Percentiles rank a stretch among this genome's conserved stretches.
Evolutionary conservation across 2,888 invertebrate genomes (phyloP).

Genomic region (Caenorhabditis angaria): DNA sequence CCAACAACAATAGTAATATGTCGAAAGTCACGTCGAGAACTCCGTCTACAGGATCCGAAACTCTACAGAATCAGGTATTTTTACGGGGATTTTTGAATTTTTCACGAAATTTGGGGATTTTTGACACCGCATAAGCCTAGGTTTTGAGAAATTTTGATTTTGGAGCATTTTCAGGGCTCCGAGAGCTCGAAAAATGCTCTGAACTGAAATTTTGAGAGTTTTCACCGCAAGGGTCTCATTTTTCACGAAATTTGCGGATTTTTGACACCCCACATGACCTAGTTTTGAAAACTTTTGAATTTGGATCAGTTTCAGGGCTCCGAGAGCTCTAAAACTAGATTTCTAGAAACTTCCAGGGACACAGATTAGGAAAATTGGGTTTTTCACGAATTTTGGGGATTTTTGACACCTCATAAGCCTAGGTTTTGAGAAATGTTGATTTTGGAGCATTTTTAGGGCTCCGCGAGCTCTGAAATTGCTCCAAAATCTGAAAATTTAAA

Average conservation of each 20-base stretch:
- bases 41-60: constrained; percentile 48
- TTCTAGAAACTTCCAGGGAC: too few relatives aligned
- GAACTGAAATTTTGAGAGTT: too few relatives aligned
- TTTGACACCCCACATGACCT: not conserved
- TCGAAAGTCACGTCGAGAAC: constrained; percentile 40
- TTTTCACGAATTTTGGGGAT: not conserved
- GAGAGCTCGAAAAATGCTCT: too few relatives aligned
- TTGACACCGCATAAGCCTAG: not conserved
- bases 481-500: too few relatives aligned
- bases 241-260: too few relatives aligned
- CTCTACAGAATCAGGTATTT: constrained; percentile 41
- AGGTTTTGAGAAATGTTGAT: not conserved
- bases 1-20: not conserved
- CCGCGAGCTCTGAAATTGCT: not conserved
- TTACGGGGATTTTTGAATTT: too few relatives aligned
- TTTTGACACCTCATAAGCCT: too few relatives aligned
- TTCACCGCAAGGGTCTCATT: too few relatives aligned
- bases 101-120: too few relatives aligned
- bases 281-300: not conserved
- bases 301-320: not conserved
- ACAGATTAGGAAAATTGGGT: too few relatives aligned
- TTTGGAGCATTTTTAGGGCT: not conserved
- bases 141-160: not conserved
- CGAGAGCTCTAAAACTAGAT: too few relatives aligned
- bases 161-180: not conserved